Evolutionary conservation across 2,888 invertebrate genomes (phyloP), one percentile per base, ranked within the genome.

Genomic region (Hypomecis atomaria): DNA sequence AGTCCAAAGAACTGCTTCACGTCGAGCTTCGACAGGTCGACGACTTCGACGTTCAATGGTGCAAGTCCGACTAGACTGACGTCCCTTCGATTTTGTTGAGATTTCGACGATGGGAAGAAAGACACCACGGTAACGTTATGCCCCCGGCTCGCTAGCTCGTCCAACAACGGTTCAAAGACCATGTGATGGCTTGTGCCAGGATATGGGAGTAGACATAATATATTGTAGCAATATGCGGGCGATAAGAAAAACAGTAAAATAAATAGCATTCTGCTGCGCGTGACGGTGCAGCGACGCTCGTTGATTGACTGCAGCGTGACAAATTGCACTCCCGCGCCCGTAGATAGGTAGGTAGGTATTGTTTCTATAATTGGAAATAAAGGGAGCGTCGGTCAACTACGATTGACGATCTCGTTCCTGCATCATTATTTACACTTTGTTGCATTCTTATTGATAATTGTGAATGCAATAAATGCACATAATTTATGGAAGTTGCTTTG

Each of bases 171-270:
- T 48, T 88, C 84, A 66, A 93, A 93, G 4, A 93, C 88, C 70
- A 88, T 84, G 67, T 92, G 87, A 69, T 94, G 94, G 58, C 94
- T 94, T 62, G 89, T 91, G 0, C 93, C 93, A 0, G 83, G 79
- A 65, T 93, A 90, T 1, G 88, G 87, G 43, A 94, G 85, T 0
- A 90, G 66, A 9, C 85, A 90, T 6, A 94, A 77, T 48, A 93
- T 88, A 50, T 76, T 80, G 53, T 77, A 82, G 50, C 77, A 71
- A 11, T 77, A 67, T 59, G 72, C 73, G 11, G 65, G 61, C 45
- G 70, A 63, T 56, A 73, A 48, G 13, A 71, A 57, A 11, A 73
- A n/a, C 37, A 68, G 37, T 50, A 78, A 61, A 47, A 76, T 49
- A 33, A 76, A 37, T 37, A 70, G 40, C 62, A 62, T 50, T 64